These are phyloP conservation scores for Pachyseris speciosa DNA, from an alignment of 64 coral and sea anemone genomes.

Conservation along the genomic window DNA sequence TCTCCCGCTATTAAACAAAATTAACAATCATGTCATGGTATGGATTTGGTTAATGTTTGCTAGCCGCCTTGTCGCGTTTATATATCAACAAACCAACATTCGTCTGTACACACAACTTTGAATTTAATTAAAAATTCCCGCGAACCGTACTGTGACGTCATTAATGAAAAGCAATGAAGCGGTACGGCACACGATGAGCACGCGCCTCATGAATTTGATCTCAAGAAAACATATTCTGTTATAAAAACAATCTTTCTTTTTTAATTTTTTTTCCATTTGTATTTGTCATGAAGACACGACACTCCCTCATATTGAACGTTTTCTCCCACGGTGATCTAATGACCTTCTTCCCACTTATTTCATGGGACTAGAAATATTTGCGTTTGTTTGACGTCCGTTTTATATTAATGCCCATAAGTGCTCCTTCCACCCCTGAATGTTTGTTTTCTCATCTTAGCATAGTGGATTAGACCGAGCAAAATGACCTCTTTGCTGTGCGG, in stretches of 20 bases:
- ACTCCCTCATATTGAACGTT: neutral
- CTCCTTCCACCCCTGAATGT: neutral
- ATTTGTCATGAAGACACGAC: neutral
- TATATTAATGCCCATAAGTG: neutral
- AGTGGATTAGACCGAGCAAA: neutral
- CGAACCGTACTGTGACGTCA: constrained; percentile 18
- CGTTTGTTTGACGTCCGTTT: neutral
- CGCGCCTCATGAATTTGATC: neutral
- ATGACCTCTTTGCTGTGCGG: neutral
- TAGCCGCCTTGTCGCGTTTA: neutral
- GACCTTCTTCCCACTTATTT: neutral
- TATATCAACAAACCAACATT: neutral
- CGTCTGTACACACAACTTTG: neutral
- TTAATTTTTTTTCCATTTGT: neutral
- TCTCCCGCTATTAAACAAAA: neutral
- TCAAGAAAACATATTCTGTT: too few species aligned
- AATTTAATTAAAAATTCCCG: constrained; percentile 27
- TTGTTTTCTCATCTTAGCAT: neutral
- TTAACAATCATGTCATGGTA: neutral
- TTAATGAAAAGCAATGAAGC: neutral
- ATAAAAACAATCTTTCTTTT: too few species aligned
- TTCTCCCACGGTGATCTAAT: constrained; percentile 24
- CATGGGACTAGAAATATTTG: neutral
- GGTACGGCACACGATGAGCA: constrained; percentile 18
- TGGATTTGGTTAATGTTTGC: neutral